These are phyloP conservation scores for Hirtodrosophila trivittata DNA, from an alignment of 2,888 invertebrate species.

Conservation along the genomic window DNA sequence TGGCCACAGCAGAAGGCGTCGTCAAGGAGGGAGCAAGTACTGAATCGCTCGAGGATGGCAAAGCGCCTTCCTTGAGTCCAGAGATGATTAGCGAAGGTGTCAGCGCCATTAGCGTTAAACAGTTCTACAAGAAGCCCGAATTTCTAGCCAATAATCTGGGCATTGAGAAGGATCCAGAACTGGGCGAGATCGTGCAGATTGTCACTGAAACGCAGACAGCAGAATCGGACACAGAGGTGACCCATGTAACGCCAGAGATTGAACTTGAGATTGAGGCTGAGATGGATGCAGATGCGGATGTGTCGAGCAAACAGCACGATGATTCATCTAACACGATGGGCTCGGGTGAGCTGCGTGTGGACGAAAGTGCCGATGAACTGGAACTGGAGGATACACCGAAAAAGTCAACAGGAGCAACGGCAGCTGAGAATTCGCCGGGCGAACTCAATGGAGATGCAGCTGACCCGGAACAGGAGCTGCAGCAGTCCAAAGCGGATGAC, in stretches of 20 bases:
- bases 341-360: slow-evolving; percentile 67
- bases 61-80: slow-evolving; percentile 82
- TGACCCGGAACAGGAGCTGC: not conserved
- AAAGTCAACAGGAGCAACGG: not conserved
- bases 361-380: slow-evolving; percentile 60
- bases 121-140: slow-evolving; percentile 84
- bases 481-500: slow-evolving; percentile 25
- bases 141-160: slow-evolving; percentile 84
- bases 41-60: slow-evolving; percentile 53
- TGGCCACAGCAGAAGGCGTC: not conserved
- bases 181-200: slow-evolving; percentile 83
- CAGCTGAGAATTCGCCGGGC: slow-evolving; percentile 8
- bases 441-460: slow-evolving; percentile 19
- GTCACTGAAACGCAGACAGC: slow-evolving; percentile 52
- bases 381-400: slow-evolving; percentile 5
- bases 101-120: slow-evolving; percentile 83
- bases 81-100: slow-evolving; percentile 83
- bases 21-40: not conserved
- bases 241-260: not conserved
- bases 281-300: slow-evolving; percentile 6
- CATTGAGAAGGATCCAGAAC: slow-evolving; percentile 84
- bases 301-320: slow-evolving; percentile 15
- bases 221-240: not conserved
- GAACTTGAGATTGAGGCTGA: slow-evolving; percentile 5
- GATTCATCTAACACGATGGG: slow-evolving; percentile 35